These are phyloP conservation scores for Lagria hirta DNA, from an alignment of 2,888 invertebrate species.

Conservation along the genomic window DNA sequence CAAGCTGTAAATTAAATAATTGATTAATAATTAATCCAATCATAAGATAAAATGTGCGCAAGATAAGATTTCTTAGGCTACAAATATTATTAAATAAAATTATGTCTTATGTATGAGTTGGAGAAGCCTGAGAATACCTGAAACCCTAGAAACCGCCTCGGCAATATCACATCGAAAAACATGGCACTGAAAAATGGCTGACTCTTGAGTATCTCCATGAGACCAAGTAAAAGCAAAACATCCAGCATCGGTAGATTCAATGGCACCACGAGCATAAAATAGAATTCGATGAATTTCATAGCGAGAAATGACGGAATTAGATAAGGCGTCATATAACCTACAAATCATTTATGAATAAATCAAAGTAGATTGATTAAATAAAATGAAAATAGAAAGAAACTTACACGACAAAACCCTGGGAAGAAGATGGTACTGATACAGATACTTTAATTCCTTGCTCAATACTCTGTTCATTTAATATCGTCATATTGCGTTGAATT, in stretches of 20 bases:
- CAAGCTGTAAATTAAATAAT: slow-evolving; percentile 62
- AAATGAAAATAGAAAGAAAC: slow-evolving; percentile 49
- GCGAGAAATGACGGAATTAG: slow-evolving; percentile 79
- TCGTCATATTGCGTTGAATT: slow-evolving; percentile 90
- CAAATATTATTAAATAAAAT: no score
- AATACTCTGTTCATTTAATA: slow-evolving; percentile 77
- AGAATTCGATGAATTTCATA: slow-evolving; percentile 92
- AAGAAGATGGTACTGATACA: slow-evolving; percentile 88
- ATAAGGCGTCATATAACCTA: slow-evolving; percentile 80
- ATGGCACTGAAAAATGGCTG: slow-evolving; percentile 94
- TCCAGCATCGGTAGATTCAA: slow-evolving; percentile 79
- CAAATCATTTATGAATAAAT: slow-evolving; percentile 28
- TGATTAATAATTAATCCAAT: no score
- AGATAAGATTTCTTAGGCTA: no score
- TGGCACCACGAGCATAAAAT: slow-evolving; percentile 90
- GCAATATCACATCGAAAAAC: slow-evolving; percentile 94
- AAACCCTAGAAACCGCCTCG: slow-evolving; percentile 83
- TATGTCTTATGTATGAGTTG: no score
- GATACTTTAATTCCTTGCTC: slow-evolving; percentile 82
- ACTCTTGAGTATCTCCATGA: slow-evolving; percentile 85
- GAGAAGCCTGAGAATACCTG: no score
- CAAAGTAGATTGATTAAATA: neutral
- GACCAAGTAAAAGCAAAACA: slow-evolving; percentile 99
- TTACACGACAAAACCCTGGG: slow-evolving; percentile 92
- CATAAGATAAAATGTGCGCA: no score